These are phyloP conservation scores for Gastracanthus pulcherrimus DNA, from an alignment of 2,888 invertebrate species.

Conservation along the genomic window DNA sequence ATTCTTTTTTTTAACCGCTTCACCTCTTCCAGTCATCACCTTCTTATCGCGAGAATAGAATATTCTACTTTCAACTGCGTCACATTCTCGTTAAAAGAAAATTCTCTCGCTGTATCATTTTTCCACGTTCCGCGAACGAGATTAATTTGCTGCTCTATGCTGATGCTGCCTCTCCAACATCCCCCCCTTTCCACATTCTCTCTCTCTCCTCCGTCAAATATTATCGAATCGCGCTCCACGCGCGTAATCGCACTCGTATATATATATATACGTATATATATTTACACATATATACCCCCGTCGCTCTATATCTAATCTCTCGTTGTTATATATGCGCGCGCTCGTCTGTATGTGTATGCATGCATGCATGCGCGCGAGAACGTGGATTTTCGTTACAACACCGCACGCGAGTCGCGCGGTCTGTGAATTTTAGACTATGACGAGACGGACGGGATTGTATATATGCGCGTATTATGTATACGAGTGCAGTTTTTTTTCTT, in stretches of 20 bases:
- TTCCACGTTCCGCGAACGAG: neutral
- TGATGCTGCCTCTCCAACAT: neutral
- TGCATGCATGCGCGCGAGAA: neutral
- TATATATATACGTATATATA: neutral
- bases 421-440: constrained; percentile 21
- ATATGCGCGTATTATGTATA: neutral
- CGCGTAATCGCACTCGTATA: neutral
- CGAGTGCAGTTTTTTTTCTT: no score
- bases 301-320: constrained; percentile 34
- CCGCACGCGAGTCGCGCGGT: constrained; percentile 29
- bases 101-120: neutral
- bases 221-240: constrained; percentile 27
- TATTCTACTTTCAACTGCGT: no score
- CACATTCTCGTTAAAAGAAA: neutral
- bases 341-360: neutral
- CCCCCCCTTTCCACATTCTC: neutral
- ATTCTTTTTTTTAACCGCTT: no score
- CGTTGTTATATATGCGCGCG: neutral
- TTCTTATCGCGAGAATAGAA: no score
- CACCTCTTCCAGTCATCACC: no score
- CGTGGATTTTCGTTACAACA: constrained; percentile 8
- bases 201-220: neutral
- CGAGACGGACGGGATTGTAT: neutral
- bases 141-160: constrained; percentile 19
- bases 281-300: neutral